A percentile compares a stretch with the other conserved stretches of the same genome.
Conservation (phyloP, 2,888 invertebrate species). For the Adela reaumurella region DNA sequence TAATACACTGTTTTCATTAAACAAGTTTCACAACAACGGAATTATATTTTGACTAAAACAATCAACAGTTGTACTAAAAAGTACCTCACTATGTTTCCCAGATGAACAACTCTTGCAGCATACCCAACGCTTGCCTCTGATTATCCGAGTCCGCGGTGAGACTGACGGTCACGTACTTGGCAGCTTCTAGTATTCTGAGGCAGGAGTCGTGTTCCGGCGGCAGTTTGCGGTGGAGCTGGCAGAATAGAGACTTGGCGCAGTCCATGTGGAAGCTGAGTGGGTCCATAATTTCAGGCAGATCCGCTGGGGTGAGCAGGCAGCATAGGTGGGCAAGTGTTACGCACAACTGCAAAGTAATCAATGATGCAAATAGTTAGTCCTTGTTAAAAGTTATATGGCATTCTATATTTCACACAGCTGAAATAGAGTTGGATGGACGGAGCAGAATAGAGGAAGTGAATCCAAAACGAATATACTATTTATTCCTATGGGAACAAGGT, state of each 20-base stretch:
- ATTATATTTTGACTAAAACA: no score
- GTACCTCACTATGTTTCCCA: conserved; percentile 22
- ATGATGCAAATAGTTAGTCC: no score
- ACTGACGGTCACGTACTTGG: conserved; percentile 45
- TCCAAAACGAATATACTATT: no score
- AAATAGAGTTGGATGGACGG: no score
- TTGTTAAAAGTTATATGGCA: no score
- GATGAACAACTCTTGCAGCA: conserved; percentile 46
- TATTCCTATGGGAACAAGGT: no score
- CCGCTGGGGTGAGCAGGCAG: conserved; percentile 52
- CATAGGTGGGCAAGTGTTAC: conserved; percentile 70
- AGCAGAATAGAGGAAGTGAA: no score
- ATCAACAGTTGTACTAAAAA: no score
- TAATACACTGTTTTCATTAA: no score
- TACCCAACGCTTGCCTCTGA: conserved; percentile 32
- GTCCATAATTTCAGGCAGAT: conserved; percentile 53
- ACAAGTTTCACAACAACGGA: no score
- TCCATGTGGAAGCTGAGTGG: conserved; percentile 46
- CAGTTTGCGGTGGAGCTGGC: conserved; percentile 34
- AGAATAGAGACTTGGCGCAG: conserved; percentile 31
- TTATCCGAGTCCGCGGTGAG: conserved; percentile 26
- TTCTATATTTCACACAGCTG: no score
- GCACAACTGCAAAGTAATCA: conserved; percentile 69
- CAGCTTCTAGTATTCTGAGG: conserved; percentile 38
- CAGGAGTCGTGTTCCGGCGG: conserved; percentile 43